Evolutionary conservation across 2,797 vertebrate genomes (phyloP).

Genomic region (Argentina silus): DNA sequence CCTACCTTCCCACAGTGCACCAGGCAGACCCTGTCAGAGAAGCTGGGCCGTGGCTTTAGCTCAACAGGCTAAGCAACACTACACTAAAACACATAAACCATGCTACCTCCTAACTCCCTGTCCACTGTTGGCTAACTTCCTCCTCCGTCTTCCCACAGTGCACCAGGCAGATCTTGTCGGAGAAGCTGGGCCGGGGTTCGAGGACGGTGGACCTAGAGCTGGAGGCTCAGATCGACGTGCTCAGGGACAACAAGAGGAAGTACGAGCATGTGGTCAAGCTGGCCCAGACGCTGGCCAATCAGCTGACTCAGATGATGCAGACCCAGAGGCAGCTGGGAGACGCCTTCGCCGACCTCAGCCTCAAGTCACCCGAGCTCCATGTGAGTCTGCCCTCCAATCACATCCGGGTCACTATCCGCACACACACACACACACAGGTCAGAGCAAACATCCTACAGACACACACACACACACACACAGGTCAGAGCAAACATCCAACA

Average conservation of each 20-base stretch:
- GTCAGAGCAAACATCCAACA: no score
- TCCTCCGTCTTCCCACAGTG: conserved; percentile 76
- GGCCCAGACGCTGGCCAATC: conserved; percentile 89
- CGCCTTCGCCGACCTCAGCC: conserved; percentile 95
- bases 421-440: background rate
- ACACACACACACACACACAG: no score
- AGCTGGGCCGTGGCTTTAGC: conserved; percentile 88
- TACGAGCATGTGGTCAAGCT: conserved; percentile 93
- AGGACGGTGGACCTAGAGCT: conserved; percentile 97
- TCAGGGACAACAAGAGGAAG: conserved; percentile 96
- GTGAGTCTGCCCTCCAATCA: conserved; percentile 75
- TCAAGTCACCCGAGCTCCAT: conserved; percentile 96
- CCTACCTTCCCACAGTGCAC: conserved; percentile 91
- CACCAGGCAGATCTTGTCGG: conserved; percentile 96
- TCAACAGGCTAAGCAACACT: no score
- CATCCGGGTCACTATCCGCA: no score
- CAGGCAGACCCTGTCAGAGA: conserved; percentile 96
- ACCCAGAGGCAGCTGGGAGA: conserved; percentile 97
- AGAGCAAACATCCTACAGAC: no score
- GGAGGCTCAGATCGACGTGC: conserved; percentile 94
- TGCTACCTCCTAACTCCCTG: no score
- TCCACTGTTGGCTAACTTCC: background rate
- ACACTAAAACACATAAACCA: no score
- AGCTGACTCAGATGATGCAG: conserved; percentile 94
- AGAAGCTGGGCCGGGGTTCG: conserved; percentile 96